Conservation (phyloP, 2,888 invertebrate species). For the Calliopum simillimum region DNA sequence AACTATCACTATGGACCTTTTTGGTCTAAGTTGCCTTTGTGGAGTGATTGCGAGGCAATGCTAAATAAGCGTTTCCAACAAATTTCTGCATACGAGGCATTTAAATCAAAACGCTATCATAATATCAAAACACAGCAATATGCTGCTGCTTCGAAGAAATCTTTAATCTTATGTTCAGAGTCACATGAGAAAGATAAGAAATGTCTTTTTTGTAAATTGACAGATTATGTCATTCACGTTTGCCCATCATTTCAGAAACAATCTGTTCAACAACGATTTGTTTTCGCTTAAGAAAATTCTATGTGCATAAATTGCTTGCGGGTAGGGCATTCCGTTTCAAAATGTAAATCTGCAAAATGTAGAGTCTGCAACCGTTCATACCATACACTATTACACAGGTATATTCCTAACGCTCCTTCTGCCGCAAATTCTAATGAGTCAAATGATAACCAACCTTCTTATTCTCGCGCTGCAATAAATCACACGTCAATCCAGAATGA, state of each 20-base stretch:
- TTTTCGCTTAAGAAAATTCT: conserved; percentile 1
- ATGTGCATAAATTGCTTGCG: conserved; percentile 17
- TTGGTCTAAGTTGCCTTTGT: conserved; percentile 39
- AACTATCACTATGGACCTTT: no score
- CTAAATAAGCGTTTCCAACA: conserved; percentile 38
- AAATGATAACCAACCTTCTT: no score
- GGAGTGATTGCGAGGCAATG: conserved; percentile 37
- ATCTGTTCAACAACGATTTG: conserved; percentile 17
- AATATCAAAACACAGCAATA: conserved; percentile 1
- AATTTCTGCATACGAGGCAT: conserved; percentile 27
- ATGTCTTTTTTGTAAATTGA: conserved; percentile 15
- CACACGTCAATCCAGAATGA: no score
- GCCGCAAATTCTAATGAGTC: no score
- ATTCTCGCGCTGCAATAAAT: no score
- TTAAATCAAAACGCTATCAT: background rate
- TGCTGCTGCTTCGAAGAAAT: conserved; percentile 2
- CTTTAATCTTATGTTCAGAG: background rate
- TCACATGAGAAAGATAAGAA: background rate
- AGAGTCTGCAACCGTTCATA: no score
- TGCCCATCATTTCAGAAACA: conserved; percentile 14
- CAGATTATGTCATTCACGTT: background rate
- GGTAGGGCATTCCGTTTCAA: background rate
- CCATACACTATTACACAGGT: no score
- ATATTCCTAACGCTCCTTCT: no score
- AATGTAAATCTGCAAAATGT: no score